Percentiles rank a stretch among this genome's conserved stretches.
phyloP scores from a whole-genome alignment of 2,888 invertebrate species.

The Yponomeuta evonymella region DNA sequence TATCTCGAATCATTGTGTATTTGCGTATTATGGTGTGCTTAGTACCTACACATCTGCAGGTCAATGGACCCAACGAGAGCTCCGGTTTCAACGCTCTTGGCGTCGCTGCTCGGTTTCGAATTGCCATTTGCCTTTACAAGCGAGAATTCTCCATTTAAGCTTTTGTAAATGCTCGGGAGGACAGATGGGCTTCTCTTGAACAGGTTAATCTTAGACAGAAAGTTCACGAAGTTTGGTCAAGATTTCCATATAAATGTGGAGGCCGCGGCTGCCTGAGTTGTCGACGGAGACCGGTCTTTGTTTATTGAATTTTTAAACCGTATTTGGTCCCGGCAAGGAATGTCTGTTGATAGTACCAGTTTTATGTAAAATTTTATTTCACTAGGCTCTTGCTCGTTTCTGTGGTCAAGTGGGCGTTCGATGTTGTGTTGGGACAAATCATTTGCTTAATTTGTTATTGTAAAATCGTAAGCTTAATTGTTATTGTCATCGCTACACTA shows the following conservation, averaged over 20 bases:
- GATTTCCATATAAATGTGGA: slow-evolving; percentile 51
- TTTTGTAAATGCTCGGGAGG: background rate
- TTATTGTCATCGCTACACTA: no score
- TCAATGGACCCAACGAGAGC: background rate
- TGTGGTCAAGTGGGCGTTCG: background rate
- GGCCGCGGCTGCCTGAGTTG: slow-evolving; percentile 27
- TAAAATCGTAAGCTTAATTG: no score
- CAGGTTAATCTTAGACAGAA: slow-evolving; percentile 26
- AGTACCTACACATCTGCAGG: background rate
- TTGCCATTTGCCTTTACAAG: background rate
- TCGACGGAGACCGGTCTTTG: slow-evolving; percentile 45
- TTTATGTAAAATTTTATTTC: background rate
- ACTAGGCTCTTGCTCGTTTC: slow-evolving; percentile 2
- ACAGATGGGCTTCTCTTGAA: slow-evolving; percentile 19
- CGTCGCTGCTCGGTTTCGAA: background rate
- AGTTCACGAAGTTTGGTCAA: slow-evolving; percentile 27
- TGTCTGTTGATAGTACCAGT: slow-evolving; percentile 6
- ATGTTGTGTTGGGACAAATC: background rate
- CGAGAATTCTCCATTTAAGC: slow-evolving; percentile 10
- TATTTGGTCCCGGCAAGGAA: slow-evolving; percentile 20
- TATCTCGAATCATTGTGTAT: background rate
- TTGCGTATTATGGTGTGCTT: background rate
- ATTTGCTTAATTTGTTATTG: no score
- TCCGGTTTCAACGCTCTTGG: slow-evolving; percentile 2
- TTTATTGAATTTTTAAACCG: slow-evolving; percentile 38